Percentiles rank a stretch among this genome's conserved stretches.
Evolutionary conservation across 1,140 invertebrate genomes (phyloP).

Genomic region (Ridgeia piscesae): DNA sequence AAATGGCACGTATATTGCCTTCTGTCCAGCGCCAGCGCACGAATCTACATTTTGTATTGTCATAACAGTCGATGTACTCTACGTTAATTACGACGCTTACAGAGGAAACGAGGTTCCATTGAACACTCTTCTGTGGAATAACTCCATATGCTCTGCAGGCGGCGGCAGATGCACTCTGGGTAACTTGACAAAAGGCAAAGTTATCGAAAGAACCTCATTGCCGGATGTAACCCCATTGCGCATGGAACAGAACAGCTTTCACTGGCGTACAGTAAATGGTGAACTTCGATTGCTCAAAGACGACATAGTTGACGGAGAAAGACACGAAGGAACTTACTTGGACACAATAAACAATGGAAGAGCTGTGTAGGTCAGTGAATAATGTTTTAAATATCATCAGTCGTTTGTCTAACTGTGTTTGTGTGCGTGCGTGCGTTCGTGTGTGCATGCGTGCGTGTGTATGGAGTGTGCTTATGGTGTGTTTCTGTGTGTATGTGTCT

Average conservation of each 20-base stretch:
- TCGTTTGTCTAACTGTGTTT: neutral
- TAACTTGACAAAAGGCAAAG: neutral
- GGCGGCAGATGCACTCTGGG: neutral
- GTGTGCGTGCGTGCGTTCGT: neutral
- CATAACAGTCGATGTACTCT: neutral
- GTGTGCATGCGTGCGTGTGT: neutral
- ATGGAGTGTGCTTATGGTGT: too few species aligned
- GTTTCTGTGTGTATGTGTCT: too few species aligned
- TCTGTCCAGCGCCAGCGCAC: neutral
- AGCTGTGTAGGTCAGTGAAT: neutral
- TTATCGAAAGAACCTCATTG: neutral
- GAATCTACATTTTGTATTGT: neutral
- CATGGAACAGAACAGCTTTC: neutral
- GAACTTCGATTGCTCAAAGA: neutral
- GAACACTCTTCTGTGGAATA: neutral
- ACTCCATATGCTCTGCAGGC: neutral
- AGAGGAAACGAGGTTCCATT: neutral
- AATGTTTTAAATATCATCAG: neutral
- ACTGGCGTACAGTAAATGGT: neutral
- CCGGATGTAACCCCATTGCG: neutral
- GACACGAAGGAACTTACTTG: neutral
- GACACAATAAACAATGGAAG: neutral
- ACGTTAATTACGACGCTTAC: neutral
- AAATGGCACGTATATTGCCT: neutral
- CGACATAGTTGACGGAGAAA: neutral